Percentiles rank a stretch among this genome's conserved stretches.
phyloP scores from a whole-genome alignment of 2,113 vertebrate genomes.

The Megalops atlanticus region DNA sequence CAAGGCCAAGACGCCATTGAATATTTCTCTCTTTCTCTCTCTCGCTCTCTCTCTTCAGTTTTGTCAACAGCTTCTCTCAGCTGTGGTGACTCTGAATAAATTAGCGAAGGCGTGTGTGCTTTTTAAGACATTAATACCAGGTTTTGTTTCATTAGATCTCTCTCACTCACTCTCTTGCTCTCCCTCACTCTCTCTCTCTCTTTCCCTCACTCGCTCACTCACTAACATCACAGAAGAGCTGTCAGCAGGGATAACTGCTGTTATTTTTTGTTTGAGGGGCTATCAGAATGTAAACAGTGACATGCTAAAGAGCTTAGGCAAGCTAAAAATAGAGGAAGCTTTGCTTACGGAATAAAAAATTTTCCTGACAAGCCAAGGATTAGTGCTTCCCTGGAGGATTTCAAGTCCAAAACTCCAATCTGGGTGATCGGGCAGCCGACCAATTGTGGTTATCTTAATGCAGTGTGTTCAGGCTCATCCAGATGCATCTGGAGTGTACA shows the following conservation, averaged over 20 bases:
- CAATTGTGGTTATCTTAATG: constrained; percentile 63
- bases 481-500: not conserved
- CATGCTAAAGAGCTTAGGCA: constrained; percentile 62
- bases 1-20: not conserved
- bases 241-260: constrained; percentile 52
- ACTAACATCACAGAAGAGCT: too few species aligned
- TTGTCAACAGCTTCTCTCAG: not conserved
- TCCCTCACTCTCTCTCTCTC: constrained; percentile 20
- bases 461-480: constrained; percentile 32
- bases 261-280: constrained; percentile 48
- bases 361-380: constrained; percentile 64
- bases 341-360: constrained; percentile 67
- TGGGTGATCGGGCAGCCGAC: constrained; percentile 62
- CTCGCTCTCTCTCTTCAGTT: not conserved
- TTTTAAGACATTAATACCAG: not conserved
- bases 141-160: not conserved
- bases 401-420: constrained; percentile 67
- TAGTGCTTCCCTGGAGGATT: constrained; percentile 71
- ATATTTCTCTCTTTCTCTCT: not conserved
- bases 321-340: constrained; percentile 67
- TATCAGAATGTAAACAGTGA: constrained; percentile 65
- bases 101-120: not conserved
- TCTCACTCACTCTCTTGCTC: not conserved
- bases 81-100: not conserved
- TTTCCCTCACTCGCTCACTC: constrained; percentile 34